Evolutionary conservation across 2,797 vertebrate species (phyloP), one percentile per base, ranked within the genome.

Genomic region (Poliocrania exsul): DNA sequence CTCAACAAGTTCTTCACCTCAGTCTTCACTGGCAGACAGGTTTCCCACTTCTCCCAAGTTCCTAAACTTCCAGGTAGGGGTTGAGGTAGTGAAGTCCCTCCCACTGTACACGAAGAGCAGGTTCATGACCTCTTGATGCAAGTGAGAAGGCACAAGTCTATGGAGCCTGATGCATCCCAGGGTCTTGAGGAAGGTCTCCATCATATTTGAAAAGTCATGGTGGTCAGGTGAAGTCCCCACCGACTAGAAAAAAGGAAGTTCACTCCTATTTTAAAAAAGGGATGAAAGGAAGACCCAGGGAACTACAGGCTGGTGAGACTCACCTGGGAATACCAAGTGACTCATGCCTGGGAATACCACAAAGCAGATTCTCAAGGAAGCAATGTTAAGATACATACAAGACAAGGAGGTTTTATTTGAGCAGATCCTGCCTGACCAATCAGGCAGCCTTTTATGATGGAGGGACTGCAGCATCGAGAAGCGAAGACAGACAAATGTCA

Each of bases 401-500:
- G 25, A 47, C 46, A 51, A 29, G 28, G 28, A 51, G 10, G 6
- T 51, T 51, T 51, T 51, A 51, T 16, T 10, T 28, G 50, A 51
- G 42, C 13, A 71, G 57, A 50, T 42, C 21, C 42, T 71, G 58
- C 35, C 58, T 53, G 54, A 38, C 33, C 38, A 46, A 46, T 53
- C 62, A 57, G 31, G 26, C 7, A 64, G 15, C 15, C 31, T 44
- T 57, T 31, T 37, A 8, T 13, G 18, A 61, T 20, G 23, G 42
- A 57, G 15, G 1, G 1, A 37, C 31, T 50, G 26, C 44, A 64
- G 37, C 10, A 4, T n/a, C 0, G 0, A 37, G 16, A 57, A 51
- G 14, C 13, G 16, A n/a, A 37, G 23, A n/a, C 9, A 72, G 28
- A 57, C 3, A 71, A n/a, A n/a, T 24, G 13, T 44, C 53, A n/a